Base-by-base conservation (phyloP, 2,113 vertebrate genomes). In the Albula goreensis region DNA sequence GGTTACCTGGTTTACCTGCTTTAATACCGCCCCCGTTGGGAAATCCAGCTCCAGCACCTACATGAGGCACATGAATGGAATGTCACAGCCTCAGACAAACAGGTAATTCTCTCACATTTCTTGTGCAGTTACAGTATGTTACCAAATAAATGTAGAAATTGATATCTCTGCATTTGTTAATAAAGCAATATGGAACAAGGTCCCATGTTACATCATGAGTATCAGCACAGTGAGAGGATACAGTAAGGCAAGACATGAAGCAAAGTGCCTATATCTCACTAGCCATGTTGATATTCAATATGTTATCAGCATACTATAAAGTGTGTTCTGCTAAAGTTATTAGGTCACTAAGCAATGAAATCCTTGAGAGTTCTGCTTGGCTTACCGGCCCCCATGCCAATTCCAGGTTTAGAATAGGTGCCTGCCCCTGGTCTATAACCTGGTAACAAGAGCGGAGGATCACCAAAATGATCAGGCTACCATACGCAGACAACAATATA, bases 401-500 rank as follows among this genome's bases (percentile, higher is more conserved):
- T 41, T 51, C 53, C 78, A 17, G 60, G 12, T 50, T 63, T 77
- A 1, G 60, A 50, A 56, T 74, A 86, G 12, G 60, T 17, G 22
- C 85, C 60, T 48, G 60, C n/a, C 13, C 85, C 85, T 53, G 85
- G 2, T 41, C 83, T 52, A n/a, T 87, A 87, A 74, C 83, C 86
- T 87, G 50, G 50, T 22, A 81, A 52, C 13, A 78, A 85, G 25
- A 2, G 17, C 49, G 81, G n/a, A 17, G 49, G 66, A 52, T 66
- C 50, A 86, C 22, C n/a, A 8, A 60, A 13, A 41, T 52, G 3
- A 80, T 13, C 41, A 49, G 17, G 17, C 60, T 19, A 66, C 60
- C 31, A 41, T 41, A 41, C 31, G 1, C 31, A 41, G 31, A 41
- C 31, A 41, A 41, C 1, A 1, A 41, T 41, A 66, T 66, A 22